phyloP scores from a whole-genome alignment of 2,113 vertebrate species.

The Tachycineta bicolor region DNA sequence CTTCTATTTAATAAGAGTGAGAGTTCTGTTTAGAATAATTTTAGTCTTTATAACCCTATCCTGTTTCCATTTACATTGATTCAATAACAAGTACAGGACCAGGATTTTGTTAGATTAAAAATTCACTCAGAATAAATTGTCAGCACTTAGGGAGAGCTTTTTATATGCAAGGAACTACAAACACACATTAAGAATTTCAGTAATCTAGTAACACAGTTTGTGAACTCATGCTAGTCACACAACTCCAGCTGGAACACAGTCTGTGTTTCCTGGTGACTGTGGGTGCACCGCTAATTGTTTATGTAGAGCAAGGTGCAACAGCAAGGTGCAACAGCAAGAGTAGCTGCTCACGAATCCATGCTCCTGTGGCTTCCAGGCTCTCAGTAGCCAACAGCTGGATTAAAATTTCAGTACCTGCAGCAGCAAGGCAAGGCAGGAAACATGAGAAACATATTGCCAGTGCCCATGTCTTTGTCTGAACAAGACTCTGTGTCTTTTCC shows the following conservation, averaged over 20 bases:
- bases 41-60: background rate
- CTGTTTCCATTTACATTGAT: background rate
- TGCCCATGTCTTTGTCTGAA: background rate
- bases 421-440: background rate
- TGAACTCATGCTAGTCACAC: background rate
- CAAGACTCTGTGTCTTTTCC: background rate
- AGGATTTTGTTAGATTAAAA: slow-evolving; percentile 8
- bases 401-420: background rate
- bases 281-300: background rate
- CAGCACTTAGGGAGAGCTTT: background rate
- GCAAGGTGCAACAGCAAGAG: background rate
- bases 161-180: background rate
- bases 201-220: background rate
- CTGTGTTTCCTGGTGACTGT: background rate
- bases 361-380: background rate
- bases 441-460: accelerated
- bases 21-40: background rate
- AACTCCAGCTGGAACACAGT: background rate
- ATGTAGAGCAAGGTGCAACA: background rate
- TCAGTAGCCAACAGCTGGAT: background rate
- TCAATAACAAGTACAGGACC: background rate
- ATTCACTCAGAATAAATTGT: background rate
- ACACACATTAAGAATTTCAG: background rate
- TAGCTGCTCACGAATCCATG: background rate
- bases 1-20: background rate